Base-by-base conservation (phyloP, 2,888 invertebrate species). In the Rhagonycha lutea region DNA sequence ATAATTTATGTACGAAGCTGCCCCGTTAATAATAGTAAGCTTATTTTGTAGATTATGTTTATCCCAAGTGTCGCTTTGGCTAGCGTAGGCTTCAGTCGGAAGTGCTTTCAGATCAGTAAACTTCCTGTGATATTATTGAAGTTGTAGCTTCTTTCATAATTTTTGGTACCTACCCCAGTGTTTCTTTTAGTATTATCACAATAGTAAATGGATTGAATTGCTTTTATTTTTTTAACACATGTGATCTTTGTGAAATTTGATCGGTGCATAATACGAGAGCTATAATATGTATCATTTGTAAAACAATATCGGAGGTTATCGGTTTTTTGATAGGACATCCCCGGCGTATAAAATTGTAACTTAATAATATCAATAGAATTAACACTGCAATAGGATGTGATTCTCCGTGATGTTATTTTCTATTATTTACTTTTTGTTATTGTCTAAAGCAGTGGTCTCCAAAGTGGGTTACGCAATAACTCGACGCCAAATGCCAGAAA, bases 61-160 rank as follows among this genome's bases (percentile, higher is more conserved):
- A 63, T 71, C 61, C 70, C 18, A 29, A 18, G 29, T 63, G 62
- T 62, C 28, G 28, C 11, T 68, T 68, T 68, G 26, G 71, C 63
- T 10, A 32, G 73, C 76, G 76, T 76, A 73, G 76, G 73, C 14
- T 68, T 29, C 60, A 70, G 63, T 63, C 73, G 76, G 76, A 76
- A 76, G 70, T 70, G 73, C 67, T 47, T 28, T 62, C 69, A 70
- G 73, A 76, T 76, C 73, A 76, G 68, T 70, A 61, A 73, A 76
- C 70, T 76, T 76, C 76, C 76, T 69, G 70, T 68, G 76, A 76
- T 76, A 76, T 68, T 47, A 61, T 73, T 65, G 63, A 61, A 69
- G 32, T 28, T 26, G 69, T 69, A 68, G 71, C 29, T 14, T 61
- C 23, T 71, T 68, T 68, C 28, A 68, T 60, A 14, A 47, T 7